A percentile compares a stretch with the other conserved stretches of the same genome.
Evolutionary conservation across 2,797 vertebrate species (phyloP).

Genomic region (Toxotes lorentzi): DNA sequence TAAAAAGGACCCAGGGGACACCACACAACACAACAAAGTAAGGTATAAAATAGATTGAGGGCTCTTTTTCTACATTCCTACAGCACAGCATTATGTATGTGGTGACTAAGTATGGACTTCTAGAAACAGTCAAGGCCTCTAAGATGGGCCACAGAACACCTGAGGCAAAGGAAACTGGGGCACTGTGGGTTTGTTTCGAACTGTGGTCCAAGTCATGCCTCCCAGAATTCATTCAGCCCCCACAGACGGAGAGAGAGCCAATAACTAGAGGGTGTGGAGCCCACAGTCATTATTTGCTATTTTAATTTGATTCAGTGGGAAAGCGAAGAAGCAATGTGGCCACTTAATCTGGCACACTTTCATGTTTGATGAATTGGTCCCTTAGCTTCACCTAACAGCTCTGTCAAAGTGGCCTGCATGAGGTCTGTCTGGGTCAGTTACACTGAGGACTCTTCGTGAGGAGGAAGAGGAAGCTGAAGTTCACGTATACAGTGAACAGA

Average conservation of each 20-base stretch:
- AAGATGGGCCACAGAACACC: slow-evolving; percentile 46
- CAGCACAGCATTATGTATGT: slow-evolving; percentile 4
- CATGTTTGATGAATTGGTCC: slow-evolving; percentile 68
- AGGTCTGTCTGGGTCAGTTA: slow-evolving; percentile 39
- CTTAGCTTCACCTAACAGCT: slow-evolving; percentile 40
- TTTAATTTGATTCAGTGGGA: slow-evolving; percentile 75
- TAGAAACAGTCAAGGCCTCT: slow-evolving; percentile 8
- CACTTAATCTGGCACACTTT: slow-evolving; percentile 52
- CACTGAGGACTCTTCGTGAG: not conserved
- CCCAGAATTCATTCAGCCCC: slow-evolving; percentile 68
- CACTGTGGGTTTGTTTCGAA: slow-evolving; percentile 54
- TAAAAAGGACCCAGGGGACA: not conserved
- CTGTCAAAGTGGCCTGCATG: slow-evolving; percentile 47
- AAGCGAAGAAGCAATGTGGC: slow-evolving; percentile 53
- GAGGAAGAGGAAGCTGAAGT: not conserved
- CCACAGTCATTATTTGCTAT: slow-evolving; percentile 68
- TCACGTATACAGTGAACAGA: not conserved
- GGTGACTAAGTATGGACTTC: not conserved
- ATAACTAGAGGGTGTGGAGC: slow-evolving; percentile 64
- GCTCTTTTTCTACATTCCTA: not conserved
- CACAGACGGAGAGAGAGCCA: slow-evolving; percentile 62
- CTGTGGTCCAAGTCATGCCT: slow-evolving; percentile 35
- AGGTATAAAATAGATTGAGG: not conserved
- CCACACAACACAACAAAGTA: not conserved
- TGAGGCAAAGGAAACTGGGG: slow-evolving; percentile 63